Conservation (phyloP, 2,888 invertebrate genomes). For the Arge pagana region DNA sequence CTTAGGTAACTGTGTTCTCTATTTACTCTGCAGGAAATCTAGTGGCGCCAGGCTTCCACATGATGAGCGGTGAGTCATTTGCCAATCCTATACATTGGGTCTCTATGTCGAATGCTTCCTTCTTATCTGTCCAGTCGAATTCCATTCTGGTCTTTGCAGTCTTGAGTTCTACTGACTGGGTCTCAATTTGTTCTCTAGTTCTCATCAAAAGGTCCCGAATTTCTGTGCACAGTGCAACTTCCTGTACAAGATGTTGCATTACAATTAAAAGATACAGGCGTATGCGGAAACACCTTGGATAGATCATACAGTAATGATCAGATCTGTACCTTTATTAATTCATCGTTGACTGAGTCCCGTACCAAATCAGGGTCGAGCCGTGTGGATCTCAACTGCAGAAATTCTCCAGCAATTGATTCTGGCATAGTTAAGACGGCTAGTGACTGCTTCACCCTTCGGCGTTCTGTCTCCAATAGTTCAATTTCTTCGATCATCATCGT, state of each 20-base stretch:
- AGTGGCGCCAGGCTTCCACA: slow-evolving; percentile 82
- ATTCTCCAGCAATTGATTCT: slow-evolving; percentile 77
- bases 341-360: slow-evolving; percentile 76
- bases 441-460: slow-evolving; percentile 71
- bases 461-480: slow-evolving; percentile 68
- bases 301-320: background rate
- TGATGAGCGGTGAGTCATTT: slow-evolving; percentile 70
- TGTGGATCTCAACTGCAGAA: slow-evolving; percentile 71
- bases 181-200: slow-evolving; percentile 70
- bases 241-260: too few relatives aligned
- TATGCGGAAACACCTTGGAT: slow-evolving; percentile 12
- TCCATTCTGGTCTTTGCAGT: slow-evolving; percentile 82
- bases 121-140: slow-evolving; percentile 91
- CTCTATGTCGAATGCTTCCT: slow-evolving; percentile 78
- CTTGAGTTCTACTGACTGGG: slow-evolving; percentile 74
- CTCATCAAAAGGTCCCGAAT: slow-evolving; percentile 67
- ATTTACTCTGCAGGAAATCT: slow-evolving; percentile 75
- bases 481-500: slow-evolving; percentile 73
- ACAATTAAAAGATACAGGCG: background rate
- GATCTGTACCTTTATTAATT: slow-evolving; percentile 67
- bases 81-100: slow-evolving; percentile 70
- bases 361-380: slow-evolving; percentile 76
- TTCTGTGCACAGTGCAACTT: slow-evolving; percentile 72
- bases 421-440: slow-evolving; percentile 70
- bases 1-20: slow-evolving; percentile 38